A percentile compares a stretch with the other conserved stretches of the same genome.
These are phyloP conservation scores for Paralvinella palmiformis DNA, from an alignment of 1,140 invertebrate genomes.

Conservation along the genomic window DNA sequence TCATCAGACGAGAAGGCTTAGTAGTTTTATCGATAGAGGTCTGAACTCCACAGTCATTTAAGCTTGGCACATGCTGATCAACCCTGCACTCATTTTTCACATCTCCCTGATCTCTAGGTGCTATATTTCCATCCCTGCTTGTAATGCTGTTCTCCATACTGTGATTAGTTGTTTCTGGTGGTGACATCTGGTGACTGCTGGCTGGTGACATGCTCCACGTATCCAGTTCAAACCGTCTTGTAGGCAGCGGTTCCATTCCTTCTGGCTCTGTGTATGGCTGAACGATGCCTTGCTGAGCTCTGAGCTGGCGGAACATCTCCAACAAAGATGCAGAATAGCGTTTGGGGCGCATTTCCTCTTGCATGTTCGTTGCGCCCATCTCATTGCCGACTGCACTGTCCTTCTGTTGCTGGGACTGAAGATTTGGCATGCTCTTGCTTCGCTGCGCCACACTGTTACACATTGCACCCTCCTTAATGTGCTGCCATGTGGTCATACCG, in stretches of 20 bases:
- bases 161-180: too few relatives aligned
- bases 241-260: conserved; percentile 6
- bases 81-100: conserved; percentile 3
- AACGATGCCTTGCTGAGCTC: background rate
- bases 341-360: background rate
- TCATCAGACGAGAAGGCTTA: background rate
- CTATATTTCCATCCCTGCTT: background rate
- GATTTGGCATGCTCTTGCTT: background rate
- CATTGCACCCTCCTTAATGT: too few relatives aligned
- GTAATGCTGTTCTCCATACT: too few relatives aligned
- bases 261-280: background rate
- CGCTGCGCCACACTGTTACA: too few relatives aligned
- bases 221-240: background rate
- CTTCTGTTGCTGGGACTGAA: too few relatives aligned
- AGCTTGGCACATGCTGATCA: background rate
- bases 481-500: too few relatives aligned
- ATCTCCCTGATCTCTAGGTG: background rate
- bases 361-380: background rate
- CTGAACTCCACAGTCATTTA: conserved; percentile 14
- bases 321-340: background rate
- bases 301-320: conserved; percentile 6
- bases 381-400: background rate
- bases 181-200: background rate
- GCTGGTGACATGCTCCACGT: conserved; percentile 12
- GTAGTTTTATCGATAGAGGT: conserved; percentile 12